phyloP scores from a whole-genome alignment of 2,888 invertebrate genomes.

The Parapristionchus giblindavisi region DNA sequence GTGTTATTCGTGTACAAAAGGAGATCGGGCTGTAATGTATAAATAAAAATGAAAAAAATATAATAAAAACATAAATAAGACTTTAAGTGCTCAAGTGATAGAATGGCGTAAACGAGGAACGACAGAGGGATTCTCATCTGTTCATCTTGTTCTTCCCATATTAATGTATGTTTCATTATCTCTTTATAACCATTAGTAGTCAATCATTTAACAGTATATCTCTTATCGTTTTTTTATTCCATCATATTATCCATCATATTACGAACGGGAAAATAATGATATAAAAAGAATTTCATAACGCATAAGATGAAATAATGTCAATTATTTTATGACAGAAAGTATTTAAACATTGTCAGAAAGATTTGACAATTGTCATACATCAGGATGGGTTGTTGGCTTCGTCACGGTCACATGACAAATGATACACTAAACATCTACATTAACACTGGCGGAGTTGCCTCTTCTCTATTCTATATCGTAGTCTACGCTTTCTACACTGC shows the following conservation, averaged over 20 bases:
- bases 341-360: too few species aligned
- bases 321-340: too few species aligned
- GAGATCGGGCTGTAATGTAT: too few species aligned
- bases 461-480: slow-evolving; percentile 58
- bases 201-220: too few species aligned
- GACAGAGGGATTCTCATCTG: slow-evolving; percentile 67
- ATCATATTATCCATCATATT: too few species aligned
- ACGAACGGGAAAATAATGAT: too few species aligned
- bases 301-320: too few species aligned
- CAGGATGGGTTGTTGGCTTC: slow-evolving; percentile 64
- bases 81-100: slow-evolving; percentile 46
- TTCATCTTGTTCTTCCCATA: slow-evolving; percentile 62
- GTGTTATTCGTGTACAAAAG: too few species aligned
- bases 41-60: neutral
- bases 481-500: slow-evolving; percentile 67
- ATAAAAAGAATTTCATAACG: too few species aligned
- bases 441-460: slow-evolving; percentile 58
- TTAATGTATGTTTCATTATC: slow-evolving; percentile 64
- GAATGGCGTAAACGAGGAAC: slow-evolving; percentile 64
- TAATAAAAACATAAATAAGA: neutral
- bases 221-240: too few species aligned
- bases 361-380: too few species aligned
- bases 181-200: too few species aligned
- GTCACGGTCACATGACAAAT: slow-evolving; percentile 62
- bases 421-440: slow-evolving; percentile 60